These are phyloP conservation scores for Luperina nickerlii DNA, from an alignment of 2,888 invertebrate genomes.

Conservation along the genomic window DNA sequence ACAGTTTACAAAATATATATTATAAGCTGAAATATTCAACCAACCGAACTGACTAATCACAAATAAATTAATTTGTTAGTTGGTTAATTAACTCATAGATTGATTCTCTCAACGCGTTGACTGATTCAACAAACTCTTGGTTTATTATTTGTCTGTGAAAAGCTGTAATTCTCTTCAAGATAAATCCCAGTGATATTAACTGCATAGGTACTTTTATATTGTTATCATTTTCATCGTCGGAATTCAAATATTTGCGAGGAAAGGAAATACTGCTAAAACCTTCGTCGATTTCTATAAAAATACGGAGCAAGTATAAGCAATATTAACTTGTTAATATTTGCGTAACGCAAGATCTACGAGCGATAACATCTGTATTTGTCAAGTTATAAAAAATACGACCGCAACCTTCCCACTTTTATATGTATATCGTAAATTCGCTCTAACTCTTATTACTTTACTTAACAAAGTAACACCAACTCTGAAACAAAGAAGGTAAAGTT, in stretches of 20 bases:
- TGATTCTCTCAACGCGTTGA: constrained; percentile 37
- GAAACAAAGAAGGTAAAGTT: constrained; percentile 9
- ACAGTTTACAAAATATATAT: neutral
- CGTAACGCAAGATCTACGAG: constrained; percentile 36
- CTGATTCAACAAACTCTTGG: constrained; percentile 21
- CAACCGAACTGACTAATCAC: constrained; percentile 1
- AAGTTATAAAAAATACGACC: constrained; percentile 60
- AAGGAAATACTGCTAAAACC: constrained; percentile 13
- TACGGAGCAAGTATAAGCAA: too few species aligned
- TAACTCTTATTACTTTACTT: constrained; percentile 33
- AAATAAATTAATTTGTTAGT: constrained; percentile 42
- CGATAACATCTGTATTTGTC: constrained; percentile 61
- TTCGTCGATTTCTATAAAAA: neutral
- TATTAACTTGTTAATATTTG: constrained; percentile 31
- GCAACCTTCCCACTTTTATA: constrained; percentile 50
- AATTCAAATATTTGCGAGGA: constrained; percentile 13
- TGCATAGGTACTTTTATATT: neutral
- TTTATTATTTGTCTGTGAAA: constrained; percentile 22
- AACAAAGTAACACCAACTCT: constrained; percentile 24
- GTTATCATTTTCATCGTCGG: neutral
- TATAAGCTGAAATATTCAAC: constrained; percentile 9
- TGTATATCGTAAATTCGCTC: constrained; percentile 38
- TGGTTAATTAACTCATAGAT: constrained; percentile 44
- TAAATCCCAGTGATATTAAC: neutral
- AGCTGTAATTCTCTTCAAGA: neutral